Base-by-base conservation (phyloP, 1,140 invertebrate genomes). In the Anoplophora glabripennis region DNA sequence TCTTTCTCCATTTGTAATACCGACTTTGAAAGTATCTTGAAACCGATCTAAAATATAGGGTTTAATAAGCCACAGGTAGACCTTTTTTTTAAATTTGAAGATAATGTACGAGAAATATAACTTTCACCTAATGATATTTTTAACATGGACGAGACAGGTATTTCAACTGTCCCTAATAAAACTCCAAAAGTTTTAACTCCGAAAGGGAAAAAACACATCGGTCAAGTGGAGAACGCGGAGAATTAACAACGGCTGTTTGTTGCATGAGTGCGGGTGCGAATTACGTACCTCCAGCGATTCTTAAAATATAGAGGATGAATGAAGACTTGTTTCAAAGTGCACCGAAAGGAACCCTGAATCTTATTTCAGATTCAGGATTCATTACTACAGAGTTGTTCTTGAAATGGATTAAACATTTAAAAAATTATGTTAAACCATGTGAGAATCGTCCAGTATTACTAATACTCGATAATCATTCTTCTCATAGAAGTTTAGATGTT, bases 121-220 rank as follows among this genome's bases (percentile, higher is more conserved):
- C 46, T 53, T 9, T 64, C 63, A 33, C 52, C 65, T 48, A 67
- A 68, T 57, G 14, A 65, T 44, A 72, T 76, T 18, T 77, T 63
- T 54, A 77, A 77, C 56, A 65, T 74, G 11, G 78, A 80, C 53
- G 75, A 79, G 74, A 75, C 74, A 59, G 74, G 75, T 49, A 68
- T 78, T 4, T 63, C 71, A 7, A 75, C 69, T 44, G 70, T 78
- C 5, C 77, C 74, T 62, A 74, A 72, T 51, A 78, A 74, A 61
- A 45, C 74, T 14, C 73, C 75, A 3, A 52, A 58, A 35, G 45
- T 76, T 11, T 61, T 76, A 21, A 63, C 65, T 38, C 66, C 65
- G 7, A 71, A 68, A 72, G 76, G 76, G 72, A 69, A 66, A 56
- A 70, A 66, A 44, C 66, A 67, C 51, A 63, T 67, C 44, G 17